These are phyloP conservation scores for Asarcornis scutulata DNA, from an alignment of 2,113 vertebrate genomes.

Conservation along the genomic window DNA sequence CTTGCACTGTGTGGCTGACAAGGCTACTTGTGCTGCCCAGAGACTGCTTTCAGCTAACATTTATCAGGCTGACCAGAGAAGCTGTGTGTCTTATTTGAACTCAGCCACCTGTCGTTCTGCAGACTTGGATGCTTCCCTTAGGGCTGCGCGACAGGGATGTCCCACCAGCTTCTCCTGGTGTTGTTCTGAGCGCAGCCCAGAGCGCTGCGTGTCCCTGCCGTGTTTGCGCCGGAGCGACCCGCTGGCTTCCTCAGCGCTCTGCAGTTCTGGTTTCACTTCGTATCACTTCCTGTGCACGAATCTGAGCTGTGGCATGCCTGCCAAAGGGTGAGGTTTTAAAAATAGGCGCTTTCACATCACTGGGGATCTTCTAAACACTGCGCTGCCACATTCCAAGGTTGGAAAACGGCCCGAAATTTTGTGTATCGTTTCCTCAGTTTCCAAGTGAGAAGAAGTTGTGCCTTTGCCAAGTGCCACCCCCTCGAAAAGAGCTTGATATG, in stretches of 20 bases:
- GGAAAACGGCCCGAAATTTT: not conserved
- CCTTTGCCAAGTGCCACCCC: not conserved
- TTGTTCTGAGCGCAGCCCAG: not conserved
- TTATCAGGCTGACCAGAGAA: not conserved
- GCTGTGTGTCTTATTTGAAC: not conserved
- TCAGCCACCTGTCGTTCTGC: accelerated
- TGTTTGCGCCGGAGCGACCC: not conserved
- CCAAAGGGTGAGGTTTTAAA: not conserved
- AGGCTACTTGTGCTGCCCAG: not conserved
- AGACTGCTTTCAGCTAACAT: not conserved
- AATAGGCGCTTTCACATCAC: not conserved
- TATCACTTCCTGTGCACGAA: not conserved
- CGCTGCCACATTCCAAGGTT: accelerated
- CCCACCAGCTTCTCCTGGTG: accelerated
- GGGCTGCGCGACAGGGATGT: not conserved
- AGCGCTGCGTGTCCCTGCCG: accelerated
- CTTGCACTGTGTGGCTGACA: not conserved
- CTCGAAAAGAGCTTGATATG: not conserved
- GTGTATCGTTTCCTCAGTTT: not conserved
- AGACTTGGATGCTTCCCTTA: not conserved
- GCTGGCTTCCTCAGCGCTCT: not conserved
- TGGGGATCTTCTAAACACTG: not conserved
- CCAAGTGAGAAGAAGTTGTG: not conserved
- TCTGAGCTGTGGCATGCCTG: not conserved
- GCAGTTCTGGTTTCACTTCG: not conserved